Conservation (phyloP, 2,888 invertebrate species). For the Chirona hameri region DNA sequence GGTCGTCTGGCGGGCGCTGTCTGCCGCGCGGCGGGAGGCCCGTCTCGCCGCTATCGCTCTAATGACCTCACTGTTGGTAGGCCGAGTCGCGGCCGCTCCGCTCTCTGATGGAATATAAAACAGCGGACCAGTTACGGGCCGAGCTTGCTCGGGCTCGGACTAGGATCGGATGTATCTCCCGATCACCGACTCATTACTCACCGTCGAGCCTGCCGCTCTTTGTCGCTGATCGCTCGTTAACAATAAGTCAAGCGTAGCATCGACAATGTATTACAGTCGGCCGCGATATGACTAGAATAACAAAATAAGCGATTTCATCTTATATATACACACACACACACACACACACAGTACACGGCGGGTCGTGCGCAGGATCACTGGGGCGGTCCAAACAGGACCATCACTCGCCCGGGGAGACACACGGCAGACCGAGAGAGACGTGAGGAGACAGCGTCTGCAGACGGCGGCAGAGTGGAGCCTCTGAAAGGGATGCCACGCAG, state of each 20-base stretch:
- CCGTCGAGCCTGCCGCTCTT: background rate
- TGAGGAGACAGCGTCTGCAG: background rate
- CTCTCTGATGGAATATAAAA: background rate
- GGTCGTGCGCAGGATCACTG: background rate
- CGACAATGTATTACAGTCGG: constrained; percentile 13
- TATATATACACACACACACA: background rate
- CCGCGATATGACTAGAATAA: constrained; percentile 27
- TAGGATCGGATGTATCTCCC: background rate
- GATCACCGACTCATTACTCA: background rate
- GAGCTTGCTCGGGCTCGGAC: background rate
- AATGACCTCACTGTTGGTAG: background rate
- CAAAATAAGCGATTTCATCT: constrained; percentile 26
- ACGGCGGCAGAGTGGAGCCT: background rate
- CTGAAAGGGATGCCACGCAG: background rate
- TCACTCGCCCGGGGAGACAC: background rate
- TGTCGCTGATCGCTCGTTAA: background rate
- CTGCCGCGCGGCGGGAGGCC: background rate
- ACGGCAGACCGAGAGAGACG: background rate
- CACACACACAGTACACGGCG: background rate
- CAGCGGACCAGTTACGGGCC: background rate
- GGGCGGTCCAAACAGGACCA: background rate
- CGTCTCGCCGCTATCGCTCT: background rate
- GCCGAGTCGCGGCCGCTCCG: background rate
- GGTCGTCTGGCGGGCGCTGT: background rate
- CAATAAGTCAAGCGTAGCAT: background rate